Base-by-base conservation (phyloP, 2,797 vertebrate genomes). In the Sebastes variabilis region DNA sequence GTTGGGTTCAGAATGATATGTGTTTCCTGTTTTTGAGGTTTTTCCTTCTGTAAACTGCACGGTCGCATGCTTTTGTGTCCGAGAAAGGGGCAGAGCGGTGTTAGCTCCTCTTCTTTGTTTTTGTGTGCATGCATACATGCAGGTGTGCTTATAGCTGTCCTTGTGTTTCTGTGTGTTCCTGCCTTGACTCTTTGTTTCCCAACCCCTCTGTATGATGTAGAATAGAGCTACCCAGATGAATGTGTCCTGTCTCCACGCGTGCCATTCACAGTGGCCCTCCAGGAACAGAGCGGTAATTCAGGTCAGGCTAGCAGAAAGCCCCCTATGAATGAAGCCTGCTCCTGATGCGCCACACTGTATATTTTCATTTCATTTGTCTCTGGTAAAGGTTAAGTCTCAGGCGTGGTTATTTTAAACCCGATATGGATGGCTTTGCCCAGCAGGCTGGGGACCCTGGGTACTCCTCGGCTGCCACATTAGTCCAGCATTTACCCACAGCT, bases 341-440 rank as follows among this genome's bases (percentile, higher is more conserved):
- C 92, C 93, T 91, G 94, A 95, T 93, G 92, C 90, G 90, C 92
- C 88, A 92, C 90, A 88, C 90, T 91, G 93, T 94, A 94, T 94
- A 94, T 93, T 95, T 95, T 95, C 91, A 94, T 94, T 96, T 96
- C 94, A 95, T 96, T 96, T 96, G 94, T 96, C 95, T 96, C 94
- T 94, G 93, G 91, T 95, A 96, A 96, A 96, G 95, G 95, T 96
- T 96, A 96, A 95, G 94, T 96, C 95, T 96, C 95, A 91, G 93
- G 95, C 89, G 95, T 95, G 95, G 95, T 95, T 96, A 96, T 96
- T 96, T 96, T 96, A 96, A 96, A 96, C 94, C 93, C 87, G 88
- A 95, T 95, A 96, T 96, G 94, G 95, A 96, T 95, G 95, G 94
- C 91, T 95, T 93, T 93, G 94, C 94, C 94, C 94, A 93, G 94